These are phyloP conservation scores for Diarsia brunnea DNA, from an alignment of 2,888 invertebrate genomes.

Conservation along the genomic window DNA sequence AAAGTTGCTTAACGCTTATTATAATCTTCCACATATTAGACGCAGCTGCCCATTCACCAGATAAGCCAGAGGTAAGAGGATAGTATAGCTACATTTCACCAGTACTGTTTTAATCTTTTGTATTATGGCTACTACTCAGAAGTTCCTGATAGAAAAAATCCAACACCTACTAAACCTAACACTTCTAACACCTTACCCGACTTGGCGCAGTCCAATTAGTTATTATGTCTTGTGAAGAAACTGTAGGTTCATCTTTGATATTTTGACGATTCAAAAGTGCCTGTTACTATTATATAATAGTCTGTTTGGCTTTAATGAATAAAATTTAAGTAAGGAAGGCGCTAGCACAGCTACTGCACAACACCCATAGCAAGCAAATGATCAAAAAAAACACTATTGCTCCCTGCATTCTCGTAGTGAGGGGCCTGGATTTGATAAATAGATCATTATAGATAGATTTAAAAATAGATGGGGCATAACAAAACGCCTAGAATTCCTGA, in stretches of 20 bases:
- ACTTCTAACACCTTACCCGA: background rate
- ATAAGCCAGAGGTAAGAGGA: no score
- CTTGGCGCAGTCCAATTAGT: no score
- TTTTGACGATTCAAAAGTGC: background rate
- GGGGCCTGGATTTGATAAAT: background rate
- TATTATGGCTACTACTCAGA: background rate
- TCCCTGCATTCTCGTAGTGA: background rate
- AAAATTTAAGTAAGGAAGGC: background rate
- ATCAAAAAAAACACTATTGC: background rate
- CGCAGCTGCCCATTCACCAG: background rate
- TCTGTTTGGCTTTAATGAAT: background rate
- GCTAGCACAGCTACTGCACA: background rate
- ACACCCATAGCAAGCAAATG: background rate
- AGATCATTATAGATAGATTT: no score
- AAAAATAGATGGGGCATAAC: background rate
- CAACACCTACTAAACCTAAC: background rate
- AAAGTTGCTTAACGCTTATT: background rate
- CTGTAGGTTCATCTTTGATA: background rate
- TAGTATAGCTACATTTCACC: no score
- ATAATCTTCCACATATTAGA: background rate
- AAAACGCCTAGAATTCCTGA: no score
- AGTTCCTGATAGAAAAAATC: background rate
- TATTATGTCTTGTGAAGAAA: no score
- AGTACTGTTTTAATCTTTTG: no score
- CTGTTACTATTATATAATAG: background rate